Conservation (phyloP, 2,888 invertebrate genomes). For the Antheraea assamensis region DNA sequence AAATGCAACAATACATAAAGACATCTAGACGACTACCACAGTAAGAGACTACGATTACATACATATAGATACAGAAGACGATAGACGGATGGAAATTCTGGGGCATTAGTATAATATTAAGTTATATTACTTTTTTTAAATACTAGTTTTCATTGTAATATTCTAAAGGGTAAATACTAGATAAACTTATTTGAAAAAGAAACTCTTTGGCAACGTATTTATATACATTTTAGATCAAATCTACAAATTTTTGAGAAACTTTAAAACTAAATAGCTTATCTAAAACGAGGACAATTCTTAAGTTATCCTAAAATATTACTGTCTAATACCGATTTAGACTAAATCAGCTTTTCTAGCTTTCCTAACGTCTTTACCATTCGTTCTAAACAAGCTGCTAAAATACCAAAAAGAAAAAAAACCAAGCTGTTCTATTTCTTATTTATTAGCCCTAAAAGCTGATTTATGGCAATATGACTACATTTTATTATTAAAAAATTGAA, state of each 20-base stretch:
- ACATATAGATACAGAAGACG: conserved; percentile 76
- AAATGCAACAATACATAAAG: conserved; percentile 48
- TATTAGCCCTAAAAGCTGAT: conserved; percentile 17
- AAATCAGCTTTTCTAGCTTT: conserved; percentile 52
- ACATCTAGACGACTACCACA: conserved; percentile 70
- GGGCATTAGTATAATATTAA: conserved; percentile 79
- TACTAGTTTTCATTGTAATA: conserved; percentile 37
- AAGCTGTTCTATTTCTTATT: conserved; percentile 15
- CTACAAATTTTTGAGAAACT: conserved; percentile 26
- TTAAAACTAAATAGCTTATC: conserved; percentile 18
- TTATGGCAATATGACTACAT: conserved; percentile 9
- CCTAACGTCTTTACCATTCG: conserved; percentile 35
- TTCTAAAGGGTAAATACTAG: conserved; percentile 38
- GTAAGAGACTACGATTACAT: conserved; percentile 71
- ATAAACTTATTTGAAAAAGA: conserved; percentile 19
- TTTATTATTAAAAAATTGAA: conserved; percentile 24
- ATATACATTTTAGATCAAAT: conserved; percentile 40
- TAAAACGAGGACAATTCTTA: conserved; percentile 26
- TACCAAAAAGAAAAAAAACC: conserved; percentile 7
- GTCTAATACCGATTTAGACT: conserved; percentile 26
- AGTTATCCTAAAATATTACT: conserved; percentile 3
- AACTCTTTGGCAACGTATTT: conserved; percentile 53
- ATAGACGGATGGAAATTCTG: conserved; percentile 83
- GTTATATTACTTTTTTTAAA: conserved; percentile 57
- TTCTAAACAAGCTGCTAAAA: conserved; percentile 21